Evolutionary conservation across 2,888 invertebrate genomes (phyloP).

Genomic region (Xanthorhoe designata): DNA sequence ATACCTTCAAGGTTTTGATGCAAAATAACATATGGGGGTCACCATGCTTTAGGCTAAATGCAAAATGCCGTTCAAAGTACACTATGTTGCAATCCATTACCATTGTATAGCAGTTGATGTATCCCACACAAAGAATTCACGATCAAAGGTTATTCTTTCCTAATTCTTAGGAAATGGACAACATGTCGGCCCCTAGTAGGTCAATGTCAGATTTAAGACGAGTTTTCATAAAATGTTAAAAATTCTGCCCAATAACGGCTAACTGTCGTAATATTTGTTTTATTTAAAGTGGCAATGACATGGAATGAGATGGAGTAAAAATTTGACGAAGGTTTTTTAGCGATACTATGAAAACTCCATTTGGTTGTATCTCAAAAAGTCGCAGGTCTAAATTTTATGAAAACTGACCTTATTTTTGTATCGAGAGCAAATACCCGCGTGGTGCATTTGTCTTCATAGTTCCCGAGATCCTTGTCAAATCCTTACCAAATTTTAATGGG

Average conservation of each 20-base stretch:
- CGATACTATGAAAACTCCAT: not conserved
- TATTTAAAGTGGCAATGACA: constrained; percentile 39
- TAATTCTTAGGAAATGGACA: constrained; percentile 56
- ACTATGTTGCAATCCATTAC: not conserved
- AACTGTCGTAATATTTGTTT: constrained; percentile 40
- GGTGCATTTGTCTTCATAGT: too few species aligned
- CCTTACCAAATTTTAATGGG: too few species aligned
- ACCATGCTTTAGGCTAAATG: not conserved
- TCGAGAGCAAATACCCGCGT: too few species aligned
- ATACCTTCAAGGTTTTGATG: too few species aligned
- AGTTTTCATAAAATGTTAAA: constrained; percentile 36
- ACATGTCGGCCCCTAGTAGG: constrained; percentile 51
- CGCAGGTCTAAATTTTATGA: too few species aligned
- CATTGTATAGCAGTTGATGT: not conserved
- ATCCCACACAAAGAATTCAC: constrained; percentile 1
- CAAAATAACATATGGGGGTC: not conserved
- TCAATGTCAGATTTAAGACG: constrained; percentile 49
- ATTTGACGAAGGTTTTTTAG: constrained; percentile 22
- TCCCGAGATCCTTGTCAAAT: too few species aligned
- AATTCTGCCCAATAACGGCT: not conserved
- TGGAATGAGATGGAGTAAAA: constrained; percentile 24
- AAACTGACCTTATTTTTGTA: too few species aligned
- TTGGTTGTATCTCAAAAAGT: too few species aligned
- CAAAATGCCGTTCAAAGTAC: not conserved
- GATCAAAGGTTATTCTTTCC: constrained; percentile 55